Percentiles rank a stretch among this genome's conserved stretches.
phyloP scores from a whole-genome alignment of 2,888 invertebrate species.

The Erpobdella octoculata region DNA sequence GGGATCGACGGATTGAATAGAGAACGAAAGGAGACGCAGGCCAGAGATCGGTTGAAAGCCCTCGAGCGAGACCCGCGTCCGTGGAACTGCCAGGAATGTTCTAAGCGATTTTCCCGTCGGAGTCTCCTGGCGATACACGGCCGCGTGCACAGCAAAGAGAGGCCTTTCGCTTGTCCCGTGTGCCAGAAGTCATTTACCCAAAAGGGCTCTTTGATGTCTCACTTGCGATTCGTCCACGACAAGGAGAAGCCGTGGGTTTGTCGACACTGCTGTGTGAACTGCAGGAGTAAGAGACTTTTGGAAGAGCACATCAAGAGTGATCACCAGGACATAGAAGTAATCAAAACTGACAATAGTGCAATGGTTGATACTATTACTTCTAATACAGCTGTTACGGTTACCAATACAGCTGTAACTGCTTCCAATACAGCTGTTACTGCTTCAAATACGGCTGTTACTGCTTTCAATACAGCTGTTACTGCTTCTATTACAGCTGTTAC shows the following conservation, averaged over 20 bases:
- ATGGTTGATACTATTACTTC: too few species aligned
- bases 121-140: neutral
- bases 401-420: too few species aligned
- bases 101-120: neutral
- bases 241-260: neutral
- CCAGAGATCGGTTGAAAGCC: neutral
- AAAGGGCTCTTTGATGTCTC: neutral
- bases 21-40: neutral
- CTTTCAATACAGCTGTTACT: too few species aligned
- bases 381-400: too few species aligned
- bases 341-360: neutral
- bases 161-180: neutral
- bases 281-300: neutral
- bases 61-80: neutral
- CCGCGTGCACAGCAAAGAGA: conserved; percentile 6
- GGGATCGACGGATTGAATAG: neutral
- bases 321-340: neutral
- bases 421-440: too few species aligned
- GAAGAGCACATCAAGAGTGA: neutral
- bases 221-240: neutral
- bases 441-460: too few species aligned
- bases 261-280: neutral
- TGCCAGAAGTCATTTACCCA: neutral
- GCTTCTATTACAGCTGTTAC: too few species aligned
- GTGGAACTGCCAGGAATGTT: neutral